Base-by-base conservation (phyloP, 2,113 vertebrate species). In the Alethe diademata region DNA sequence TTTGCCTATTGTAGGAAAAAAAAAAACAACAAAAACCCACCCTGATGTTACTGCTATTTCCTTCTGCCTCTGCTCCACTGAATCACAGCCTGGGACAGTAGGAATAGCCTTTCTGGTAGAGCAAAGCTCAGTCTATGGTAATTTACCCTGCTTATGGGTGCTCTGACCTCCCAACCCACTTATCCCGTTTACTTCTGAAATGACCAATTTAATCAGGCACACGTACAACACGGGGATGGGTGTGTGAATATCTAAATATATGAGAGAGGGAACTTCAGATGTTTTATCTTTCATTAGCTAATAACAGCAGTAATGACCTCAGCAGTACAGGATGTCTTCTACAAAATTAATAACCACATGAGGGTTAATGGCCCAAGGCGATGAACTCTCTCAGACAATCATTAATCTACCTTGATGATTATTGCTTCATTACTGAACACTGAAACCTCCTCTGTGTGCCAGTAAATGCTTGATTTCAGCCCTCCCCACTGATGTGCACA, bases 331-430 rank as follows among this genome's bases (percentile, higher is more conserved):
- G 89, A 88, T 92, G 95, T 96, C 95, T 97, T 91, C 91, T 97
- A 94, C 95, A 95, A 94, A 98, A 98, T 97, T 97, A 97, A 97
- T 97, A 97, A 93, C 95, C 97, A 85, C 95, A 88, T 58, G 90
- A 93, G 93, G 95, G 96, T 98, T 98, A 98, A 97, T 97, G 96
- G 96, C 90, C 95, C 96, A 95, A 83, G 94, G 92, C 92, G 14
- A 93, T 93, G 94, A 97, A 97, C 95, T 97, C 95, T 94, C 93
- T 89, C 86, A 97, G 95, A 94, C 70, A 93, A 91, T 84, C 96
- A 96, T 98, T 97, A 97, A 98, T 98, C 97, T 97, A 78, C 86
- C 94, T 95, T 96, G 94, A 97, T 97, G 95, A 97, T 97, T 97
- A 96, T 95, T 36, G 7, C 92, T 97, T 96, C 96, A 97, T 97